Evolutionary conservation across 2,113 vertebrate genomes (phyloP).

Genomic region (Tachysurus fulvidraco): DNA sequence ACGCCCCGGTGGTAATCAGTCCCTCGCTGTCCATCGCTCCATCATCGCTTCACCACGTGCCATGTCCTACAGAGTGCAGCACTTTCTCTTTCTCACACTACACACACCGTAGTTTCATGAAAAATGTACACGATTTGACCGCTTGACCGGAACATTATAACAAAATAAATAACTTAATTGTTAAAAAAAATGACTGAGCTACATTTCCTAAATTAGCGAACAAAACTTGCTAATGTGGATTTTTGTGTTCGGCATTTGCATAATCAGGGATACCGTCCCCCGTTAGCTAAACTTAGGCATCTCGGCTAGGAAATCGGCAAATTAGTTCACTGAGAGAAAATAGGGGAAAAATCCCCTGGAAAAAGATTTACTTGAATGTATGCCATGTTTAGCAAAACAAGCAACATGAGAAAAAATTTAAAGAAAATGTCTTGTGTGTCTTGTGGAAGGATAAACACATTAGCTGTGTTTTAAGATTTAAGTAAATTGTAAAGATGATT

Average conservation of each 20-base stretch:
- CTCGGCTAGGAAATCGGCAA: background rate
- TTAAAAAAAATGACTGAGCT: background rate
- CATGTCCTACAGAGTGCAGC: conserved; percentile 44
- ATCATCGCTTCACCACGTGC: conserved; percentile 49
- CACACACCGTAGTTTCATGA: background rate
- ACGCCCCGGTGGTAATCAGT: conserved; percentile 57
- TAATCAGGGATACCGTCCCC: background rate
- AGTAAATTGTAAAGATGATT: background rate
- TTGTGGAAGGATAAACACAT: background rate
- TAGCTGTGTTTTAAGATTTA: background rate
- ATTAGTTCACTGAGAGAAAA: background rate
- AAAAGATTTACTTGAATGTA: background rate
- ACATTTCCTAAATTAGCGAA: background rate
- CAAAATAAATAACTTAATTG: background rate
- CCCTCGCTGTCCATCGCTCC: conserved; percentile 52
- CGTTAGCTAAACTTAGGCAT: too few relatives aligned
- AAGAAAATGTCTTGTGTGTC: background rate
- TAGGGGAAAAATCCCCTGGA: background rate
- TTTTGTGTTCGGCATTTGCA: background rate
- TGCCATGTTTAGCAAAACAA: background rate
- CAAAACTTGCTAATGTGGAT: background rate
- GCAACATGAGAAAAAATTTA: background rate
- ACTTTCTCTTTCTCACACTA: conserved; percentile 1
- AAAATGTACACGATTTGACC: background rate
- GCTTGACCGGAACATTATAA: background rate